Percentiles rank a stretch among this genome's conserved stretches.
Conservation (phyloP, 2,797 vertebrate species). For the Hyperoplus immaculatus region DNA sequence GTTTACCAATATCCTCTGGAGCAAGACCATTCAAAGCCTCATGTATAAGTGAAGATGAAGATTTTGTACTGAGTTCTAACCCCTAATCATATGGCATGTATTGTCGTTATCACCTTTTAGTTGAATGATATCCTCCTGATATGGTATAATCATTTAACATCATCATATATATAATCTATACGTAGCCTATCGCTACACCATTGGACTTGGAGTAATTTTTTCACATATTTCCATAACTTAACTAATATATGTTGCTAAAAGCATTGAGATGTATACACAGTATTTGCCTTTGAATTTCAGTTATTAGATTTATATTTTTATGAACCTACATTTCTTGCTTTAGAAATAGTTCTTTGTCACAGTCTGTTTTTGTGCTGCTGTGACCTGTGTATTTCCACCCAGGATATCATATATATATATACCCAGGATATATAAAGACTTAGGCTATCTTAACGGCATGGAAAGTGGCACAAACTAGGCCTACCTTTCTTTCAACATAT, state of each 20-base stretch:
- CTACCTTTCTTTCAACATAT: too few relatives aligned
- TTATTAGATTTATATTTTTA: neutral
- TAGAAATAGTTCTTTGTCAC: neutral
- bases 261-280: neutral
- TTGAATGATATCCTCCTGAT: neutral
- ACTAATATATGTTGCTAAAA: neutral
- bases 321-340: neutral
- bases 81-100: neutral
- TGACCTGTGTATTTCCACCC: neutral
- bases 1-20: too few relatives aligned
- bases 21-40: too few relatives aligned
- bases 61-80: too few relatives aligned
- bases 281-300: neutral
- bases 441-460: neutral
- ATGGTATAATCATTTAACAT: neutral
- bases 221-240: slow-evolving; percentile 5
- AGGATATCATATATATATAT: too few relatives aligned
- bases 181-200: neutral
- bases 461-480: too few relatives aligned
- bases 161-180: neutral
- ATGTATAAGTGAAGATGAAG: too few relatives aligned
- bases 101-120: neutral
- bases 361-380: neutral
- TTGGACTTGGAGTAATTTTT: too few relatives aligned
- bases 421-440: too few relatives aligned